A percentile compares a stretch with the other conserved stretches of the same genome.
Evolutionary conservation across 2,888 invertebrate species (phyloP).

Genomic region (Idaea aversata): DNA sequence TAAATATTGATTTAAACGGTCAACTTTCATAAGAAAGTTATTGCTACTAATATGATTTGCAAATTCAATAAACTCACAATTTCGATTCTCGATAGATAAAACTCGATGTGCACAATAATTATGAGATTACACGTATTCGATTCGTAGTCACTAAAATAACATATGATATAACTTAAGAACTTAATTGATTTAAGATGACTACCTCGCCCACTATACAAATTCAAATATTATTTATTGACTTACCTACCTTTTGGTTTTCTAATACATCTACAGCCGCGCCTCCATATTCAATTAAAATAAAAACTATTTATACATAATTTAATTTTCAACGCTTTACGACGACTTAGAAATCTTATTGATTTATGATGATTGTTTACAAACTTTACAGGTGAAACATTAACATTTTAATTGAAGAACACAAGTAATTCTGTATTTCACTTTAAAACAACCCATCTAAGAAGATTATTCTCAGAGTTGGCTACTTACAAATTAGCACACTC

Average conservation of each 20-base stretch:
- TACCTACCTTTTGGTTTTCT: conserved; percentile 16
- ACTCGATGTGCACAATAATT: conserved; percentile 25
- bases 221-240: conserved; percentile 22
- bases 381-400: too few species aligned
- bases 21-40: conserved; percentile 25
- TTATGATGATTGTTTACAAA: neutral
- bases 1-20: conserved; percentile 25
- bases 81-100: conserved; percentile 27
- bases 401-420: conserved; percentile 6
- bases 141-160: neutral
- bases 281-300: conserved; percentile 7
- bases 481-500: too few species aligned
- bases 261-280: conserved; percentile 18
- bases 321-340: neutral
- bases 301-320: conserved; percentile 9
- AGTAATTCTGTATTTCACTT: too few species aligned
- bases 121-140: conserved; percentile 19
- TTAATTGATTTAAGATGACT: conserved; percentile 39
- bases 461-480: too few species aligned
- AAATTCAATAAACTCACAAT: conserved; percentile 31
- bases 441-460: too few species aligned
- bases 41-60: conserved; percentile 16
- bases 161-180: neutral
- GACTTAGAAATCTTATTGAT: neutral
- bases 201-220: conserved; percentile 20